Evolutionary conservation across 2,888 invertebrate genomes (phyloP).

Genomic region (Eupithecia subfuscata): DNA sequence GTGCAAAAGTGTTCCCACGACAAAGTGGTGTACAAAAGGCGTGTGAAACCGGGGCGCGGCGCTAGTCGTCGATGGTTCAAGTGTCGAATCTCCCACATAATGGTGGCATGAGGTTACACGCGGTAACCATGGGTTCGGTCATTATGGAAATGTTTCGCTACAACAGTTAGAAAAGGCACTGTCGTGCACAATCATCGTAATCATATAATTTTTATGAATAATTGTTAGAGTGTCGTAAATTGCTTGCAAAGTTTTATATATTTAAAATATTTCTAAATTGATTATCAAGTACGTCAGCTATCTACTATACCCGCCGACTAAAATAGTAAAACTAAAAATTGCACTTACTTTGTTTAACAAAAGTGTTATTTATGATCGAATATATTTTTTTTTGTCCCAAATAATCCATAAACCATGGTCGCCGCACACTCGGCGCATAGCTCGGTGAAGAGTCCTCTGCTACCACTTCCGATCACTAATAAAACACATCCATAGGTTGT

Average conservation of each 20-base stretch:
- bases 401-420: slow-evolving; percentile 14
- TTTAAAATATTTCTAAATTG: too few relatives aligned
- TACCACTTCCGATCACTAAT: slow-evolving; percentile 29
- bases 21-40: slow-evolving; percentile 28
- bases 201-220: too few relatives aligned
- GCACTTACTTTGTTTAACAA: too few relatives aligned
- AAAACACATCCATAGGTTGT: slow-evolving; percentile 12
- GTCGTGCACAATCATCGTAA: too few relatives aligned
- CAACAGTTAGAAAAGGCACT: too few relatives aligned
- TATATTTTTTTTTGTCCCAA: neutral
- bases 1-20: slow-evolving; percentile 24
- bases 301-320: too few relatives aligned
- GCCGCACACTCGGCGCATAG: slow-evolving; percentile 14
- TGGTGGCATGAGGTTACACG: slow-evolving; percentile 47
- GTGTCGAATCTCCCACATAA: slow-evolving; percentile 47
- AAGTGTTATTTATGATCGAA: too few relatives aligned
- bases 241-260: too few relatives aligned
- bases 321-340: too few relatives aligned
- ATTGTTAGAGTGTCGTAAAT: too few relatives aligned
- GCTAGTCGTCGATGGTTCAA: slow-evolving; percentile 43
- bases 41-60: slow-evolving; percentile 32
- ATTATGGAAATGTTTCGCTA: neutral
- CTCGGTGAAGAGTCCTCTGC: slow-evolving; percentile 27
- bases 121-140: slow-evolving; percentile 30
- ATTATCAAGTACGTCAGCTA: too few relatives aligned